These are phyloP conservation scores for Heliconius congener DNA, from an alignment of 1,140 invertebrate genomes.

Conservation along the genomic window DNA sequence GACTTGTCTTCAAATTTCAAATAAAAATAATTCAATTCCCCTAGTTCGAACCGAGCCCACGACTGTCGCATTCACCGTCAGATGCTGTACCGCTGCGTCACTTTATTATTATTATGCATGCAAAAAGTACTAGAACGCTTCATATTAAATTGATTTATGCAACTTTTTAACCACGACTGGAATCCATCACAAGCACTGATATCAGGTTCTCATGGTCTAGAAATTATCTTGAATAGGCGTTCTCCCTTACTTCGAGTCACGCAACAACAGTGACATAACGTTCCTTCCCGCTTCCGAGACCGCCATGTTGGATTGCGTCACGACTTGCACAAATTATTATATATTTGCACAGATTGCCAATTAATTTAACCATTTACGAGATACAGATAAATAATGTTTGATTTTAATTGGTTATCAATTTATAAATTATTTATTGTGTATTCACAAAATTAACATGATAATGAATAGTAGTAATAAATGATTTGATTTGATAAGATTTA, in stretches of 20 bases:
- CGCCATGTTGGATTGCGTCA: constrained; percentile 39
- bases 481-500: not conserved
- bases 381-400: constrained; percentile 8
- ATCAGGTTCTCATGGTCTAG: constrained; percentile 18
- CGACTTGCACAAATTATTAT: constrained; percentile 23
- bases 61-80: no score
- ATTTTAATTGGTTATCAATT: constrained; percentile 3
- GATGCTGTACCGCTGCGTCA: no score
- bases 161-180: not conserved
- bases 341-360: constrained; percentile 23
- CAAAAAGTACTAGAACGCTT: not conserved
- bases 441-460: not conserved
- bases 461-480: not conserved
- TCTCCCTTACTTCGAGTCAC: constrained; percentile 40
- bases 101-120: not conserved
- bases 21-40: no score
- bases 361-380: constrained; percentile 7
- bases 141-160: not conserved
- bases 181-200: not conserved
- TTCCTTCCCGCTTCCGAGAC: constrained; percentile 47
- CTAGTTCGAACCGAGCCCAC: no score
- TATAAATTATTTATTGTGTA: constrained; percentile 17
- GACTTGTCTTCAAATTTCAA: no score
- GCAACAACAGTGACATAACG: constrained; percentile 43
- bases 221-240: constrained; percentile 19